These are phyloP conservation scores for Neodontobutis hainanensis DNA, from an alignment of 2,113 vertebrate species.

Conservation along the genomic window DNA sequence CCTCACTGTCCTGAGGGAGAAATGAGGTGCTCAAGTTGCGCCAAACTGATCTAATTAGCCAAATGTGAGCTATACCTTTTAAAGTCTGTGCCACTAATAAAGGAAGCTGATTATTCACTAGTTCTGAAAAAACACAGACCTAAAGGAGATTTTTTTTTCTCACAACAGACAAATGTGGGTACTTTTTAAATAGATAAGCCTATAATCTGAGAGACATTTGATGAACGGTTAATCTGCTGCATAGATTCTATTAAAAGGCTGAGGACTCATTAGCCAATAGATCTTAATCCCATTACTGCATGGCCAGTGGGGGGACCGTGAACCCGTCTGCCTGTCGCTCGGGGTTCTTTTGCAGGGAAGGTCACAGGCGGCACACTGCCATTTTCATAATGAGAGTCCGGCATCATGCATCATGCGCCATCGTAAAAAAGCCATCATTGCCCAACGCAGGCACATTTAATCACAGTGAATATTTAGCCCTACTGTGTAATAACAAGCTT, in stretches of 20 bases:
- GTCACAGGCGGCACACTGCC: conserved; percentile 62
- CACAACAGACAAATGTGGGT: conserved; percentile 36
- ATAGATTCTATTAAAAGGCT: conserved; percentile 74
- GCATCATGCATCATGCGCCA: conserved; percentile 71
- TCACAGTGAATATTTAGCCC: conserved; percentile 72
- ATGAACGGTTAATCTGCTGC: conserved; percentile 74
- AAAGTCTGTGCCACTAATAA: conserved; percentile 8
- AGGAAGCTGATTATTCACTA: background rate
- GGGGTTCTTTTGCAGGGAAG: conserved; percentile 54
- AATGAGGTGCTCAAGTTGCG: conserved; percentile 28
- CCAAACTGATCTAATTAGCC: conserved; percentile 45
- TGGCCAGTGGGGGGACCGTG: conserved; percentile 48
- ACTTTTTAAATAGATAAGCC: conserved; percentile 60
- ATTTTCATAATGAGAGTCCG: conserved; percentile 76
- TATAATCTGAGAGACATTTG: conserved; percentile 71
- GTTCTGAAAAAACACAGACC: background rate
- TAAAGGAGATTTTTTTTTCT: background rate
- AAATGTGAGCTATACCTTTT: conserved; percentile 24
- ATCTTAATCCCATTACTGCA: conserved; percentile 79
- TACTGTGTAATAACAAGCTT: conserved; percentile 68
- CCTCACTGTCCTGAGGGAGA: conserved; percentile 20
- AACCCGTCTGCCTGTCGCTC: conserved; percentile 52
- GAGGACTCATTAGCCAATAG: conserved; percentile 78
- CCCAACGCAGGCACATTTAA: conserved; percentile 71
- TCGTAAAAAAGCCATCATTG: conserved; percentile 74